Percentiles rank a stretch among this genome's conserved stretches.
Conservation (phyloP, 2,888 invertebrate genomes). For the Diadegma fenestrale region DNA sequence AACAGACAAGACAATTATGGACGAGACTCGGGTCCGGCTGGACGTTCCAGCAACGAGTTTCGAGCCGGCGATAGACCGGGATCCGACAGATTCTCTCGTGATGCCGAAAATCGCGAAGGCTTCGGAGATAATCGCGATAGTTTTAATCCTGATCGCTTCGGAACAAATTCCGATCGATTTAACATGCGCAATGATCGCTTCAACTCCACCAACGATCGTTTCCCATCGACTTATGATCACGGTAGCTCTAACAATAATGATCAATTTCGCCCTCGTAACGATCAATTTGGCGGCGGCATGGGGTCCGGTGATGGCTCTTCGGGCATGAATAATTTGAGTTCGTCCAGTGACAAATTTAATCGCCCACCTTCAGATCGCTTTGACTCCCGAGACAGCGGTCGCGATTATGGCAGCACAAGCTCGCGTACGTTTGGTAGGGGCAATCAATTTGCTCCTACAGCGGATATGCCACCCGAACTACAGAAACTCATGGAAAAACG, state of each 20-base stretch:
- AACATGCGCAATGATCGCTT: slow-evolving; percentile 56
- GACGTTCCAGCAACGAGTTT: slow-evolving; percentile 60
- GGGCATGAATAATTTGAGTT: slow-evolving; percentile 16
- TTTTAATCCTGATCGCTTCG: slow-evolving; percentile 64
- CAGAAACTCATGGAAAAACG: slow-evolving; percentile 83
- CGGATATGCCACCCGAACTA: slow-evolving; percentile 80
- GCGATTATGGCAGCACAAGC: slow-evolving; percentile 71
- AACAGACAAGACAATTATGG: slow-evolving; percentile 59
- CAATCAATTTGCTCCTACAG: slow-evolving; percentile 73
- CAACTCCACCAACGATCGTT: slow-evolving; percentile 53
- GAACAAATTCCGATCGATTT: slow-evolving; percentile 56
- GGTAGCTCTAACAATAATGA: slow-evolving; percentile 62
- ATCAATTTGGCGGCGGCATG: slow-evolving; percentile 62
- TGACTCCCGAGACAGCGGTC: slow-evolving; percentile 71
- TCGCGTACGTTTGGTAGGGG: slow-evolving; percentile 71
- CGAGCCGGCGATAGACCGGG: slow-evolving; percentile 62
- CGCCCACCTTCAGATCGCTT: slow-evolving; percentile 67
- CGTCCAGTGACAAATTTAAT: slow-evolving; percentile 68
- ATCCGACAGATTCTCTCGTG: slow-evolving; percentile 62
- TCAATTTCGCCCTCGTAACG: slow-evolving; percentile 65
- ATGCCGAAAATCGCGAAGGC: slow-evolving; percentile 35
- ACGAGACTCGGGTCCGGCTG: slow-evolving; percentile 42
- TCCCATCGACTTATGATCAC: slow-evolving; percentile 62
- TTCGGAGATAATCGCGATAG: slow-evolving; percentile 61
- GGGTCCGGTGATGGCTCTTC: too few species aligned